phyloP scores from a whole-genome alignment of 2,888 invertebrate species.

The Drosophila kambysellisi region DNA sequence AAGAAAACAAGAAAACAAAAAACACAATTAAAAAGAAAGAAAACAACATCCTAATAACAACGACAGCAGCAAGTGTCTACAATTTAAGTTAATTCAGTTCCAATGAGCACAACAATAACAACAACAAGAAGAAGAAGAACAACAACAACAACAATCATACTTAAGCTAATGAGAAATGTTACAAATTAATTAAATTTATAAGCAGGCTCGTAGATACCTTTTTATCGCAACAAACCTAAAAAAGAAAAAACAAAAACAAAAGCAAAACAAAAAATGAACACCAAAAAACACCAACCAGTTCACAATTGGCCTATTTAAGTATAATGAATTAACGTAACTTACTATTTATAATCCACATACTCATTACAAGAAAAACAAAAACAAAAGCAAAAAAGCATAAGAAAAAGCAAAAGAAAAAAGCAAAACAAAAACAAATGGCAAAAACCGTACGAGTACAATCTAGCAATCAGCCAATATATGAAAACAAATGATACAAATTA shows the following conservation, averaged over 20 bases:
- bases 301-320: constrained; percentile 50
- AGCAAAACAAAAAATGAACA: constrained; percentile 35
- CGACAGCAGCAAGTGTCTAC: constrained; percentile 60
- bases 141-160: constrained; percentile 73
- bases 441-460: constrained; percentile 33
- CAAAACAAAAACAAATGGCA: background rate
- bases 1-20: constrained; percentile 12
- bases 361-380: constrained; percentile 9
- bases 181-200: constrained; percentile 55
- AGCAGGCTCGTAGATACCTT: constrained; percentile 67
- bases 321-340: constrained; percentile 27
- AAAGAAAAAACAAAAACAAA: constrained; percentile 52
- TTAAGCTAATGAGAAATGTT: constrained; percentile 59
- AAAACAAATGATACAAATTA: constrained; percentile 1
- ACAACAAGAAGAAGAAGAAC: constrained; percentile 67
- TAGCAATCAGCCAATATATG: constrained; percentile 35
- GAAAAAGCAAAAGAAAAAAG: background rate
- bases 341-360: constrained; percentile 26
- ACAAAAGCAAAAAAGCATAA: background rate
- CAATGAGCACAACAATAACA: constrained; percentile 57
- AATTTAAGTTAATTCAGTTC: constrained; percentile 57
- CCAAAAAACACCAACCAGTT: constrained; percentile 48
- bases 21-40: background rate
- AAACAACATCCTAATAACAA: constrained; percentile 48
- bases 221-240: constrained; percentile 33